Evolutionary conservation across 1,140 invertebrate genomes (phyloP).

Genomic region (Macrobrachium rosenbergii): DNA sequence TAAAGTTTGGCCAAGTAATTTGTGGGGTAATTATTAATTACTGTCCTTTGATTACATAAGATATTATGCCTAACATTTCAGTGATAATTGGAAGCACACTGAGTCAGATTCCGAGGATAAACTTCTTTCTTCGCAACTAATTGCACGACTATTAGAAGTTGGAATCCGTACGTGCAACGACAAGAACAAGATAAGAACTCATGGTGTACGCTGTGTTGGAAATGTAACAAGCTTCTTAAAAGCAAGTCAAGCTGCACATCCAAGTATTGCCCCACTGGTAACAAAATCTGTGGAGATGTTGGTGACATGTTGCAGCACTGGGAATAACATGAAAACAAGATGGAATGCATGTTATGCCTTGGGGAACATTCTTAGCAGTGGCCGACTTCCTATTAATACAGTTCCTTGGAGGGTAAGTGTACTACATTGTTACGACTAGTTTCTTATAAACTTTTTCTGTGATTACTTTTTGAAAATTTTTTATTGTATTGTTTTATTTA

Average conservation of each 20-base stretch:
- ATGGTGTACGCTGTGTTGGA: conserved; percentile 83
- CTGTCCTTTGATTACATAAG: not conserved
- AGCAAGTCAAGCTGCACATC: conserved; percentile 69
- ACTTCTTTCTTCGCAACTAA: conserved; percentile 12
- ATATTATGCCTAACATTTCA: not conserved
- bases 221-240: conserved; percentile 79
- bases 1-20: not conserved
- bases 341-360: conserved; percentile 93
- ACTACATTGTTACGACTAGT: not conserved
- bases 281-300: conserved; percentile 75
- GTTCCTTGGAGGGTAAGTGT: conserved; percentile 74
- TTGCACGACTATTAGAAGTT: conserved; percentile 29
- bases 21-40: not conserved
- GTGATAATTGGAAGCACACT: conserved; percentile 25
- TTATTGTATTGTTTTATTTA: no score
- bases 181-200: conserved; percentile 77
- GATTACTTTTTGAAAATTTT: conserved; percentile 1
- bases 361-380: conserved; percentile 82
- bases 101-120: not conserved
- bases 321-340: conserved; percentile 85
- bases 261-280: conserved; percentile 69
- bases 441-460: not conserved
- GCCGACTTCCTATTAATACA: conserved; percentile 73
- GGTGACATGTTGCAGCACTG: conserved; percentile 77
- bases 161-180: conserved; percentile 53